Percentiles rank a stretch among this genome's conserved stretches.
Evolutionary conservation across 2,797 vertebrate genomes (phyloP).

Genomic region (Eulemur mongoz): DNA sequence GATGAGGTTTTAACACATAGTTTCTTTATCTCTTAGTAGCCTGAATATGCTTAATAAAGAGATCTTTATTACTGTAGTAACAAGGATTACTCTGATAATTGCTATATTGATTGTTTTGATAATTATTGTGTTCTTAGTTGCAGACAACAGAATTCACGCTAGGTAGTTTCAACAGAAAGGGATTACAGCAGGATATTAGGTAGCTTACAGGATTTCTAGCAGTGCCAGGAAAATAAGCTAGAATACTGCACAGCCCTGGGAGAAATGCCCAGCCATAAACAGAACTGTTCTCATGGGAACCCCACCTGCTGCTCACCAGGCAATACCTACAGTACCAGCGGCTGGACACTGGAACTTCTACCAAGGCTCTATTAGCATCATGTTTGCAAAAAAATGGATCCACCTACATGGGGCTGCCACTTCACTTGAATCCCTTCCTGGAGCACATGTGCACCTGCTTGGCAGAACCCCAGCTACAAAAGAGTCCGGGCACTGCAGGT

Average conservation of each 20-base stretch:
- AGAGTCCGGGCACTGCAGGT: background rate
- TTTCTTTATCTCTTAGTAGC: background rate
- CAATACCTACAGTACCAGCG: background rate
- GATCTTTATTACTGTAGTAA: background rate
- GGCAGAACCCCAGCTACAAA: background rate
- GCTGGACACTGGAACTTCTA: background rate
- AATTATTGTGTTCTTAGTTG: slow-evolving; percentile 22
- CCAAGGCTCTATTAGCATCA: background rate
- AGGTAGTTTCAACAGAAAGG: background rate
- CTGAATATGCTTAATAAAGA: background rate
- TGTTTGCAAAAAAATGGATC: background rate
- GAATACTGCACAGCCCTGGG: background rate
- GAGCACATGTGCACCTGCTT: background rate
- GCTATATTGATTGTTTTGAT: background rate
- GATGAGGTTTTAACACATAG: background rate
- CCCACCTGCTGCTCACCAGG: background rate
- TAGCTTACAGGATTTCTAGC: background rate
- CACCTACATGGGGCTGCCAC: too few species aligned
- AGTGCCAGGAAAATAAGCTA: background rate
- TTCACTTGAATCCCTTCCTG: background rate
- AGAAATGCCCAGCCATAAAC: background rate
- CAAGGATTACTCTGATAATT: slow-evolving; percentile 30
- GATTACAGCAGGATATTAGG: background rate
- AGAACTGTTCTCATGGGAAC: background rate
- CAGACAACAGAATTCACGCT: slow-evolving; percentile 23